phyloP scores from a whole-genome alignment of 2,113 vertebrate species.

The Charadrius vociferus region DNA sequence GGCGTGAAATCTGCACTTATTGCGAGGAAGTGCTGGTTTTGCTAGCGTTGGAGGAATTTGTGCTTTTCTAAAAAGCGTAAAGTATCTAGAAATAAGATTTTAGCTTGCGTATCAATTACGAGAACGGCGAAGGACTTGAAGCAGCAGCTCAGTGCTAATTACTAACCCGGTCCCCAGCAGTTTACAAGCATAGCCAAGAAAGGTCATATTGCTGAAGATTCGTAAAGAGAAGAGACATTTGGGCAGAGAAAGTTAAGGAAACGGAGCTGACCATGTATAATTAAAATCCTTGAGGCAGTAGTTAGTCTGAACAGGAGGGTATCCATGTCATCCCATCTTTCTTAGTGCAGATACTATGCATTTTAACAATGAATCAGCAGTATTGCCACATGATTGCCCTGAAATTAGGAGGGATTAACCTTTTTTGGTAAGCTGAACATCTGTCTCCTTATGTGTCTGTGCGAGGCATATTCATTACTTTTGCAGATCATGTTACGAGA shows the following conservation, averaged over 20 bases:
- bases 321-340: not conserved
- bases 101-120: rapidly evolving
- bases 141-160: not conserved
- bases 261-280: not conserved
- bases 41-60: not conserved
- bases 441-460: not conserved
- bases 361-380: slow-evolving; percentile 40
- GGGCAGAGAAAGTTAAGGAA: not conserved
- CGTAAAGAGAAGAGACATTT: not conserved
- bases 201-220: not conserved
- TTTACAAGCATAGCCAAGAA: not conserved
- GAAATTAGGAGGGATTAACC: slow-evolving; percentile 43
- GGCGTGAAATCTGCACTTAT: rapidly evolving
- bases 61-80: not conserved
- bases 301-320: not conserved
- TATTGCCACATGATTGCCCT: slow-evolving; percentile 32
- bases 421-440: not conserved
- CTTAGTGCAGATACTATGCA: not conserved
- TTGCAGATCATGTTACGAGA: not conserved
- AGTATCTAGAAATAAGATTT: not conserved
- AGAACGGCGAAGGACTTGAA: not conserved
- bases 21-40: not conserved
- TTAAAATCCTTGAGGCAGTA: not conserved
- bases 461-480: not conserved
- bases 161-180: not conserved